These are phyloP conservation scores for Acronicta leporina DNA, from an alignment of 2,888 invertebrate genomes.

Conservation along the genomic window DNA sequence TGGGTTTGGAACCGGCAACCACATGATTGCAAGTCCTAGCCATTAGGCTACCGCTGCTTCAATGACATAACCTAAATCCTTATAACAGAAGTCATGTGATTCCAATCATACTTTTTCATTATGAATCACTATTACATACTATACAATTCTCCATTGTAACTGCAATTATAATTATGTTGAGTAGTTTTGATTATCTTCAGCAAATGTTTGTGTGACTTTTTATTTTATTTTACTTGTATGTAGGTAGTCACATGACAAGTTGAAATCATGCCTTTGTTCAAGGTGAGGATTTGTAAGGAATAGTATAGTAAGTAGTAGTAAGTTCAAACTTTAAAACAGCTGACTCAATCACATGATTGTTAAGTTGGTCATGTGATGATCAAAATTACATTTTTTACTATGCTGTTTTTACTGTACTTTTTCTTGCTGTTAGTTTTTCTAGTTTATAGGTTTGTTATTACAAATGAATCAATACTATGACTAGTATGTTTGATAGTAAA, in stretches of 20 bases:
- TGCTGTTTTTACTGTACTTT: conserved; percentile 21
- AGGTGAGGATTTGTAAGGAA: no score
- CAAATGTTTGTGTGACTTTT: conserved; percentile 4
- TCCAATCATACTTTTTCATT: conserved; percentile 17
- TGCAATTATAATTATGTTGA: conserved; percentile 18
- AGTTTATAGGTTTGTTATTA: no score
- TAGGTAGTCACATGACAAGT: conserved; percentile 30
- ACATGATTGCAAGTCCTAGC: no score
- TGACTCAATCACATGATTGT: conserved; percentile 76
- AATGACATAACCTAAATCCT: conserved; percentile 44
- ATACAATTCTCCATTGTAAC: conserved; percentile 25
- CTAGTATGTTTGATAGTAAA: no score
- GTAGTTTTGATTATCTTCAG: conserved; percentile 15
- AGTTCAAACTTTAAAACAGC: conserved; percentile 53
- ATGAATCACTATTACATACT: conserved; percentile 12
- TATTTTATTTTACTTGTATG: no score
- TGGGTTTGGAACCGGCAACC: no score
- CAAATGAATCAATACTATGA: no score
- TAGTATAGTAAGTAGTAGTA: conserved; percentile 2
- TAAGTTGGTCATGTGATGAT: conserved; percentile 75
- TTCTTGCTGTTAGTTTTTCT: background rate
- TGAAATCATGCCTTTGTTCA: background rate
- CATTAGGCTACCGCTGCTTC: no score
- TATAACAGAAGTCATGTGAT: conserved; percentile 44
- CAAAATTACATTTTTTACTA: conserved; percentile 22